These are phyloP conservation scores for Morpho achilles DNA, from an alignment of 2,888 invertebrate species.

Conservation along the genomic window DNA sequence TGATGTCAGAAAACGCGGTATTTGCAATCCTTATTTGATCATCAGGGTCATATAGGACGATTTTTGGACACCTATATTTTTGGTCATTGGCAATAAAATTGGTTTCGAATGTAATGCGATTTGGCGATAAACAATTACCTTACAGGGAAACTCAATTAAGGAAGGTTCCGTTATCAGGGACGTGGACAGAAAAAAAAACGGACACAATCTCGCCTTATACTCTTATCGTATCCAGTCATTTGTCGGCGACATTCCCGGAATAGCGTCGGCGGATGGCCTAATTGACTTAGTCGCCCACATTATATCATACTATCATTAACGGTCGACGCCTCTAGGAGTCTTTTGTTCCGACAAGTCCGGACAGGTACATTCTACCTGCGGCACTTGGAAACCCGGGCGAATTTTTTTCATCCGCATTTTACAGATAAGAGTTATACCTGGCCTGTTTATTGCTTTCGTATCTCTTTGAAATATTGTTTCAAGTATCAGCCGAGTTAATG, in stretches of 20 bases:
- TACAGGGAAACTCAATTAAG: slow-evolving; percentile 75
- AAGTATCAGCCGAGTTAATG: slow-evolving; percentile 49
- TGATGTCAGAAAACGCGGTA: no score
- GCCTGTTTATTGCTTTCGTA: slow-evolving; percentile 38
- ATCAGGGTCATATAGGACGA: no score
- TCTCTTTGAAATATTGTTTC: slow-evolving; percentile 52
- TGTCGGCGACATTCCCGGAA: slow-evolving; percentile 76
- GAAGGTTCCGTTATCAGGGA: slow-evolving; percentile 55
- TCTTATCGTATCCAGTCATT: slow-evolving; percentile 70
- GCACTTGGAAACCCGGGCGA: slow-evolving; percentile 40
- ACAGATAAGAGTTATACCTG: slow-evolving; percentile 51
- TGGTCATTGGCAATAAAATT: slow-evolving; percentile 56
- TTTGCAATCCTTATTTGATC: no score
- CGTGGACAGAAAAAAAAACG: slow-evolving; percentile 33
- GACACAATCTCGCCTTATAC: slow-evolving; percentile 52
- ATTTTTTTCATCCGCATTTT: slow-evolving; percentile 27
- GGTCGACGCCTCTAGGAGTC: slow-evolving; percentile 62
- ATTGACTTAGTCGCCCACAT: slow-evolving; percentile 77
- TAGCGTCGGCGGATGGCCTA: slow-evolving; percentile 75
- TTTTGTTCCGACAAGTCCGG: slow-evolving; percentile 62
- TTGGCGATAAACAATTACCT: slow-evolving; percentile 57
- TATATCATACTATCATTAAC: slow-evolving; percentile 68
- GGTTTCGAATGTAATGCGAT: slow-evolving; percentile 57
- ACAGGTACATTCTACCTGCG: slow-evolving; percentile 70
- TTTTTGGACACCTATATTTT: slow-evolving; percentile 29